Evolutionary conservation across 1,140 invertebrate species (phyloP).

Genomic region (Phthorimaea operculella): DNA sequence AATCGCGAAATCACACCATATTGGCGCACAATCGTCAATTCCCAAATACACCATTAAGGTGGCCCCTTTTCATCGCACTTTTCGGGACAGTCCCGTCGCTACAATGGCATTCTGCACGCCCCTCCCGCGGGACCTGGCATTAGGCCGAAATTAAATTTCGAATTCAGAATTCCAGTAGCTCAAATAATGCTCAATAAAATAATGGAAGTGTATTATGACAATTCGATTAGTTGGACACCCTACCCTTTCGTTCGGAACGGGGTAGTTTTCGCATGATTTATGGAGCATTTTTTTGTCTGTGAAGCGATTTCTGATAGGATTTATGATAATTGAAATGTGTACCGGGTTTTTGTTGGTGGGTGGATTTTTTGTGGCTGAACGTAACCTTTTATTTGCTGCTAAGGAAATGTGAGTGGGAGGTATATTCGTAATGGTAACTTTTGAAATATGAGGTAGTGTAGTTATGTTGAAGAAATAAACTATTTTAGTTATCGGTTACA

Average conservation of each 20-base stretch:
- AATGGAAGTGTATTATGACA: conserved; percentile 42
- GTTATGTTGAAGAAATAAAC: too few relatives aligned
- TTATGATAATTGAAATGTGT: conserved; percentile 6
- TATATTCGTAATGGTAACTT: too few relatives aligned
- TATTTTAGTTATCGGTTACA: too few relatives aligned
- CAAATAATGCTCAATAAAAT: conserved; percentile 51
- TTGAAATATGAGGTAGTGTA: too few relatives aligned
- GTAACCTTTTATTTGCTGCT: too few relatives aligned
- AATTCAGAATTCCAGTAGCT: conserved; percentile 35
- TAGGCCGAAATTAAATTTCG: conserved; percentile 41
- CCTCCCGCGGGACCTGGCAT: conserved; percentile 34
- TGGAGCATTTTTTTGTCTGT: background rate
- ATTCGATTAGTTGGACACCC: conserved; percentile 36
- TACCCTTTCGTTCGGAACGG: conserved; percentile 19
- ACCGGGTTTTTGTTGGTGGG: background rate
- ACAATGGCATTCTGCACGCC: conserved; percentile 17
- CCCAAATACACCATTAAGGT: conserved; percentile 38
- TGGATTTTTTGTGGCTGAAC: too few relatives aligned
- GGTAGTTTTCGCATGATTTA: background rate
- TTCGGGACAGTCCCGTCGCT: conserved; percentile 8
- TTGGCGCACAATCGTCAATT: conserved; percentile 22
- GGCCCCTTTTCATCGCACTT: conserved; percentile 7
- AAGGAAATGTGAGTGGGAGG: too few relatives aligned
- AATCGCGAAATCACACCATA: conserved; percentile 31
- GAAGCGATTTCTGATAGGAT: conserved; percentile 2